Conservation (phyloP, 2,113 vertebrate species). For the Hydropotes inermis region DNA sequence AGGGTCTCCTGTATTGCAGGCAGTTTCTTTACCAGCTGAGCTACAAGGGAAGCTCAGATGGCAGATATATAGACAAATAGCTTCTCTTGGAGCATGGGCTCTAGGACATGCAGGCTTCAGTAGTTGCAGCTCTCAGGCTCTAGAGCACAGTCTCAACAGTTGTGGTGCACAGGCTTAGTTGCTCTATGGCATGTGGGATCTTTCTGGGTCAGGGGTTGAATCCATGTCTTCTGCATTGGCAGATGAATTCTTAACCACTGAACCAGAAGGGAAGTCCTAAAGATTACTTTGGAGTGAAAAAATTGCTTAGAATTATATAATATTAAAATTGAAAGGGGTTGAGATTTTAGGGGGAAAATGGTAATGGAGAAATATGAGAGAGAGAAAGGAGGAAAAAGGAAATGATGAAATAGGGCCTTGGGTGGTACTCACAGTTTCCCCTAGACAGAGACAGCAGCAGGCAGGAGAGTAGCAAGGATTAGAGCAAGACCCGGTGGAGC, state of each 20-base stretch:
- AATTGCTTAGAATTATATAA: neutral
- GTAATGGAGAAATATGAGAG: neutral
- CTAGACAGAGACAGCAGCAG: neutral
- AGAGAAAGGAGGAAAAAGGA: neutral
- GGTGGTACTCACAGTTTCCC: neutral
- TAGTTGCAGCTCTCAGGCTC: neutral
- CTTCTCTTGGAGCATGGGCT: neutral
- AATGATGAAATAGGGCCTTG: neutral
- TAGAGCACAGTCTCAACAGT: neutral
- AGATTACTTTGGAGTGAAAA: neutral
- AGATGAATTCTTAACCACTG: neutral
- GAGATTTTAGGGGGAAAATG: neutral
- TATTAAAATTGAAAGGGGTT: neutral
- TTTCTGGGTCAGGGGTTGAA: neutral
- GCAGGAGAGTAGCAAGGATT: neutral
- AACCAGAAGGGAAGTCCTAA: neutral
- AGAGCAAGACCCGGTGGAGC: neutral
- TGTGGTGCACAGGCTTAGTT: neutral
- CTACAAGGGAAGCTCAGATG: neutral
- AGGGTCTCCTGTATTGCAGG: neutral
- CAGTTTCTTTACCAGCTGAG: neutral
- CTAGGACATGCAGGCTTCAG: neutral
- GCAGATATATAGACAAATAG: neutral
- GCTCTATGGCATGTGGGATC: neutral
- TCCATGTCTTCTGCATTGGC: neutral